Evolutionary conservation across 2,888 invertebrate species (phyloP).

Genomic region (Macrosiphum euphorbiae): DNA sequence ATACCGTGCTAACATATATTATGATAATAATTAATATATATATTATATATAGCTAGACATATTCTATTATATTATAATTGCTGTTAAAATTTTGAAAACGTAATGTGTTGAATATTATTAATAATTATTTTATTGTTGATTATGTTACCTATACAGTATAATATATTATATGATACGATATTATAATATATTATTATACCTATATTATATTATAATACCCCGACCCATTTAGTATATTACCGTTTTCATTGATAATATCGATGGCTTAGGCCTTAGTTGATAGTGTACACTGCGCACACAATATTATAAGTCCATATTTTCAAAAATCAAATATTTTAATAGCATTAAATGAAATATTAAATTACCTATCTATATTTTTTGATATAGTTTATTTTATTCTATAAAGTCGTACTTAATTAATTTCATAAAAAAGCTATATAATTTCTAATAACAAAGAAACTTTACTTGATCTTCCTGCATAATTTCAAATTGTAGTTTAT

Average conservation of each 20-base stretch:
- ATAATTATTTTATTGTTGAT: slow-evolving; percentile 42
- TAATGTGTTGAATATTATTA: slow-evolving; percentile 44
- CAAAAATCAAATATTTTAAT: not conserved
- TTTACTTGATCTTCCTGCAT: not conserved
- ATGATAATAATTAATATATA: not conserved
- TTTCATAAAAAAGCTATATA: not conserved
- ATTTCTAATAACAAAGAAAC: not conserved
- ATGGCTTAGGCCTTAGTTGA: not conserved
- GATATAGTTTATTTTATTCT: not conserved
- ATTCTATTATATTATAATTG: slow-evolving; percentile 23
- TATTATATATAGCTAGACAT: not conserved
- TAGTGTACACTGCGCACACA: not conserved
- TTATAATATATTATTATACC: not conserved
- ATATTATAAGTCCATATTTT: not conserved
- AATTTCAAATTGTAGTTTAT: not conserved
- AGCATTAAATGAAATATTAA: not conserved
- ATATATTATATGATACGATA: not conserved
- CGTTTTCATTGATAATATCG: not conserved
- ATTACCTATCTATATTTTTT: not conserved
- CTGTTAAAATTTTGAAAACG: slow-evolving; percentile 29
- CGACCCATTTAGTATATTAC: not conserved
- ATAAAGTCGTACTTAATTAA: not conserved
- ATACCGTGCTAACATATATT: not conserved
- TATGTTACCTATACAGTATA: slow-evolving; percentile 15
- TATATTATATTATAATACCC: not conserved